Base-by-base conservation (phyloP, 2,888 invertebrate species). In the Agrenia bidenticulata region DNA sequence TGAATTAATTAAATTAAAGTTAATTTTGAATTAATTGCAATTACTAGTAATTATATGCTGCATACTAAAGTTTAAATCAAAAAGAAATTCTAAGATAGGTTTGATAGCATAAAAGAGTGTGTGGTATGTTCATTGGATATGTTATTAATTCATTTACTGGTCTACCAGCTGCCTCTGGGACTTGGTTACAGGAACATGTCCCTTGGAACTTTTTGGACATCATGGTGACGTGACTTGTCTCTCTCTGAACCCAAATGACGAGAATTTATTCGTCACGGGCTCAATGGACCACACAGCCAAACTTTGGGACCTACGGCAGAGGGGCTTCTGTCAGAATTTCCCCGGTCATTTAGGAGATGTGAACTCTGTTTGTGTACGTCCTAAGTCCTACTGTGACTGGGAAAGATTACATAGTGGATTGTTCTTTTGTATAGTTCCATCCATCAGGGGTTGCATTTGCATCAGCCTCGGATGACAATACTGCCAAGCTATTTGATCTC, bases 341-440 rank as follows among this genome's bases (percentile, higher is more conserved):
- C 92, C 91, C 78, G 94, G 94, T 0, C 94, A 94, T 78, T 88
- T 88, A 69, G 87, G 90, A 59, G 94, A 94, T 77, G 93, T 94
- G 27, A 94, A 94, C 81, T 92, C 92, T 63, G 90, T 91, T 77
- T 89, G 87, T 79, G 90, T 90, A 80, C 85, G 89, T 7, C 4
- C 32, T 32, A 7, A 32, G 5, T 32, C 4, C 32, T 32, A 32
- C 32, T 32, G 4, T 32, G 11, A 32, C 32, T 32, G 32, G 32
- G 4, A 7, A 32, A 32, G 11, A 32, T 32, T 32, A 4, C 32
- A 11, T 11, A 32, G 11, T 32, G 32, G 11, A 57, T 50, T 64
- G 63, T 23, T 77, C n/a, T n/a, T n/a, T 7, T 32, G 32, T 32
- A 32, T 7, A 93, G 92, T 94, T 86, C 79, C 94, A 94, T 81